Evolutionary conservation across 2,888 invertebrate species (phyloP), one percentile per base, ranked within the genome.

Genomic region (Andrena marginata): DNA sequence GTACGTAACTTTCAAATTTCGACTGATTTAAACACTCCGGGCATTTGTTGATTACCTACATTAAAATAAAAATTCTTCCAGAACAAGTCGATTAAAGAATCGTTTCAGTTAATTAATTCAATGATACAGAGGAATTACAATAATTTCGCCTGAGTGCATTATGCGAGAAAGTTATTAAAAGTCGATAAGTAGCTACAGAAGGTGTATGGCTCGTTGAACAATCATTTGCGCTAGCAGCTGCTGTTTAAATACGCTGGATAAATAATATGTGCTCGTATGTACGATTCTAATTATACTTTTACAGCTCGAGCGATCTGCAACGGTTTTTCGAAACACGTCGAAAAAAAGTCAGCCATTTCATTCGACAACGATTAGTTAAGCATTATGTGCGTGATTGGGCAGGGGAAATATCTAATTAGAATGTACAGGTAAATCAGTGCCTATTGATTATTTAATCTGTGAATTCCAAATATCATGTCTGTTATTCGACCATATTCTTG

Each of bases 21-120:
- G 16, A 42, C 16, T 42, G 5, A 42, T 16, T 42, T 16, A 20
- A 23, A 8, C 20, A n/a, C 54, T 54, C 54, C 54, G 23, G 20
- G 54, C 20, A 8, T 54, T 7, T 20, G 54, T 20, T 23, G 8
- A 20, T 54, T 54, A 42, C 4, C 16, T 42, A 10, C 20, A 8
- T 4, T 13, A 8, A 23, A 62, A 70, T 42, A 77, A 72, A 76
- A 81, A 64, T 63, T 13, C 16, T 31, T 31, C 20, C 26, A 13
- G 0, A 35, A 3, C 42, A 16, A 8, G 4, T 7, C 16, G 35
- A 35, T 82, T 82, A 3, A 56, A 20, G 49, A 82, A 82, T 60
- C 20, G 7, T n/a, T 13, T 16, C 29, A 62, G 73, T 63, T 77
- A 65, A 81, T 82, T 64, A 68, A 81, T 76, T 73, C 64, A 31